These are phyloP conservation scores for Axinella damicornis DNA, from an alignment of 37 sponge, comb jelly and placozoan species.

Conservation along the genomic window DNA sequence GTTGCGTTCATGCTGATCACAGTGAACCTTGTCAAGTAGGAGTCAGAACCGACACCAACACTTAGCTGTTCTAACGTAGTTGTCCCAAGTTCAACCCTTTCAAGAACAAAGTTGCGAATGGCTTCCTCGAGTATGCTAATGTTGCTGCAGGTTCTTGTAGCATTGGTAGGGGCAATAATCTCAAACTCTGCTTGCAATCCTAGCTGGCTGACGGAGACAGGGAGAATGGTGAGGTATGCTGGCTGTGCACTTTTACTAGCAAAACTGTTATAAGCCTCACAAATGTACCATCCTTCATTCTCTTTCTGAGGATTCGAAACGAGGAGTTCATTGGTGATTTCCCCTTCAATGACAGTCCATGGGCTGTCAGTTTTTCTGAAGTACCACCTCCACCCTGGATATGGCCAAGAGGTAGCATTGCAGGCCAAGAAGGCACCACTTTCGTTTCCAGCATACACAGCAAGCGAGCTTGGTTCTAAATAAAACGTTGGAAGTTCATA, in stretches of 20 bases:
- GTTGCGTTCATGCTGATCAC: conserved; percentile 11
- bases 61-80: neutral
- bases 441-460: conserved; percentile 13
- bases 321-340: conserved; percentile 23
- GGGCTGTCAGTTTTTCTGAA: neutral
- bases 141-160: too few relatives aligned
- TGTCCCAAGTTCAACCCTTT: neutral
- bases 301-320: conserved; percentile 6
- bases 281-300: conserved; percentile 42
- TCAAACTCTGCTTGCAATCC: neutral
- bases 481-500: conserved; percentile 25
- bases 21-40: neutral
- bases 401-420: conserved; percentile 35
- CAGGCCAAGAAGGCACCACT: conserved; percentile 46
- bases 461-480: neutral
- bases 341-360: conserved; percentile 18
- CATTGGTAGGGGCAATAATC: neutral
- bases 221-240: conserved; percentile 27
- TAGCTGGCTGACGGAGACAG: conserved; percentile 7
- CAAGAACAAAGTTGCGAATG: neutral
- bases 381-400: conserved; percentile 46
- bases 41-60: neutral
- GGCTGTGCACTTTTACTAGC: conserved; percentile 13
- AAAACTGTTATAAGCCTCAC: conserved; percentile 23
- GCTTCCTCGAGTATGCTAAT: neutral